phyloP scores from a whole-genome alignment of 1,140 invertebrate genomes.

The Pseudachorutes palmiensis region DNA sequence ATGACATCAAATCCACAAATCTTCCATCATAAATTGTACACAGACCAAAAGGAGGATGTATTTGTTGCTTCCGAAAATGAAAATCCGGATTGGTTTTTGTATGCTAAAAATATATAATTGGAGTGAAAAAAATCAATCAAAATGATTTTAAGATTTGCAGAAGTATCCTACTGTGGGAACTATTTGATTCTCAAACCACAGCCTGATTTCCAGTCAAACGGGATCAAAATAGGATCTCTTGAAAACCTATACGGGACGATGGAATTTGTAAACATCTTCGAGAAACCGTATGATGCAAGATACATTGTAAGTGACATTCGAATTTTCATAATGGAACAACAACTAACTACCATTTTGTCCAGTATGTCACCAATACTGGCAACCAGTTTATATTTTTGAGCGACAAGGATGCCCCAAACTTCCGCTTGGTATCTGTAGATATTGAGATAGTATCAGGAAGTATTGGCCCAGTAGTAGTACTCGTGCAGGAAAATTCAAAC shows the following conservation, averaged over 20 bases:
- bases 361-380: not conserved
- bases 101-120: slow-evolving; percentile 32
- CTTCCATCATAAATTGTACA: slow-evolving; percentile 82
- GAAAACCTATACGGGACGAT: not conserved
- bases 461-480: slow-evolving; percentile 61
- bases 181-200: slow-evolving; percentile 70
- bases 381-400: slow-evolving; percentile 59
- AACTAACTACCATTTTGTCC: not conserved
- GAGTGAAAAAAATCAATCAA: not conserved
- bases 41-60: slow-evolving; percentile 76
- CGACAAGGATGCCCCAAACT: slow-evolving; percentile 88
- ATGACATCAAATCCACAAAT: slow-evolving; percentile 82
- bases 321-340: not conserved
- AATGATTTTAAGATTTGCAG: slow-evolving; percentile 42
- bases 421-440: slow-evolving; percentile 81
- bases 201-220: slow-evolving; percentile 52
- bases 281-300: not conserved
- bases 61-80: slow-evolving; percentile 85
- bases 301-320: not conserved
- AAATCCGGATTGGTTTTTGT: slow-evolving; percentile 85
- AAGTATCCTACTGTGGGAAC: slow-evolving; percentile 82
- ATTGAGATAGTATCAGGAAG: slow-evolving; percentile 62
- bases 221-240: not conserved
- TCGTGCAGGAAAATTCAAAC: slow-evolving; percentile 74
- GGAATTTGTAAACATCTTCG: not conserved